These are phyloP conservation scores for Cerastis rubricosa DNA, from an alignment of 2,888 invertebrate species.

Conservation along the genomic window DNA sequence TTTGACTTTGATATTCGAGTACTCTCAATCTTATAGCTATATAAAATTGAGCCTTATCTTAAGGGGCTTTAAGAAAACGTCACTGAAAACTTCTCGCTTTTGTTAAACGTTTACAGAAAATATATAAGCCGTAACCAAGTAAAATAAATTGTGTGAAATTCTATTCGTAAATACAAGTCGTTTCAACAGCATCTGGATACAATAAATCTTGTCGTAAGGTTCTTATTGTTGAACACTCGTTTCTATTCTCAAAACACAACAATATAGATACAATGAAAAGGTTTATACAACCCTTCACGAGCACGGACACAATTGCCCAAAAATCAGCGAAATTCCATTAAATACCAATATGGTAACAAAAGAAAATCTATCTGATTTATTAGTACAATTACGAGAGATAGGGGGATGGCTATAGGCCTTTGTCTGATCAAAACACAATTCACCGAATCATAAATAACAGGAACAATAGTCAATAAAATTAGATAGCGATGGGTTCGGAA, in stretches of 20 bases:
- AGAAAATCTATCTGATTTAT: conserved; percentile 86
- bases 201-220: conserved; percentile 49
- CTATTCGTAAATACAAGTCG: conserved; percentile 38
- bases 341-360: conserved; percentile 75
- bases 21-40: neutral
- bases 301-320: conserved; percentile 43
- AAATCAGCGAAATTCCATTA: conserved; percentile 59
- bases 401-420: conserved; percentile 80
- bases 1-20: neutral
- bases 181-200: conserved; percentile 46
- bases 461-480: conserved; percentile 89
- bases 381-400: conserved; percentile 84
- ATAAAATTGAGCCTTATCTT: neutral
- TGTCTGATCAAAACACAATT: conserved; percentile 87
- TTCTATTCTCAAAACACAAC: conserved; percentile 46
- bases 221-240: conserved; percentile 39
- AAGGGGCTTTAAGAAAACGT: neutral
- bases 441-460: conserved; percentile 87
- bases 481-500: conserved; percentile 82
- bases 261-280: conserved; percentile 34
- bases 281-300: conserved; percentile 44
- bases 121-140: conserved; percentile 18
- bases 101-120: conserved; percentile 20
- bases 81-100: conserved; percentile 5
- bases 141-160: conserved; percentile 45